phyloP scores from a whole-genome alignment of 2,888 invertebrate species.

The Slavum lentiscoides region DNA sequence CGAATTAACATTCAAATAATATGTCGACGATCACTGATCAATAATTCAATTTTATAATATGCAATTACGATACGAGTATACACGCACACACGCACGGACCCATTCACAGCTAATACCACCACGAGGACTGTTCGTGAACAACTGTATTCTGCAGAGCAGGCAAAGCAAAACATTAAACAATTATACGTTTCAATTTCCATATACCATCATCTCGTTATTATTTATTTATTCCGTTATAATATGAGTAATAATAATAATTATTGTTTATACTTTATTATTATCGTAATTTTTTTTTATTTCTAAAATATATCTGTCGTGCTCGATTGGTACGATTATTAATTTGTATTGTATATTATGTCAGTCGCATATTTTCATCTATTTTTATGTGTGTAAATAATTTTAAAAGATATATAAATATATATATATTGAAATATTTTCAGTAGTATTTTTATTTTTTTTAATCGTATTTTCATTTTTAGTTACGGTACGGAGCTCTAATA shows the following conservation, averaged over 20 bases:
- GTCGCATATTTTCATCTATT: no score
- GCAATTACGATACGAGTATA: background rate
- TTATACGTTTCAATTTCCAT: background rate
- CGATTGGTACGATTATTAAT: background rate
- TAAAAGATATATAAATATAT: no score
- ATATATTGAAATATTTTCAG: no score
- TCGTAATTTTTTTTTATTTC: background rate
- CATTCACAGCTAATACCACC: background rate
- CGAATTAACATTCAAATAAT: background rate
- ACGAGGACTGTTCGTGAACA: background rate
- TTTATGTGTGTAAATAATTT: no score
- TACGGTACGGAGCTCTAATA: no score
- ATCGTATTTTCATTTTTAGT: no score
- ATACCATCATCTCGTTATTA: background rate
- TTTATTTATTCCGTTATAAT: no score
- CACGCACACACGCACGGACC: background rate
- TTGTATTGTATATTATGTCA: no score
- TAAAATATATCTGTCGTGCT: background rate
- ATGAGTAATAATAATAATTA: background rate
- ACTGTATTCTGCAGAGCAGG: background rate
- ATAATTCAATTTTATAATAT: background rate
- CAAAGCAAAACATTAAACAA: background rate
- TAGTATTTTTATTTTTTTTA: no score
- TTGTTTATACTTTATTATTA: background rate
- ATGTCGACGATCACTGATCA: background rate